Conservation (phyloP, 2,888 invertebrate genomes). For the Nomada goodeniana region DNA sequence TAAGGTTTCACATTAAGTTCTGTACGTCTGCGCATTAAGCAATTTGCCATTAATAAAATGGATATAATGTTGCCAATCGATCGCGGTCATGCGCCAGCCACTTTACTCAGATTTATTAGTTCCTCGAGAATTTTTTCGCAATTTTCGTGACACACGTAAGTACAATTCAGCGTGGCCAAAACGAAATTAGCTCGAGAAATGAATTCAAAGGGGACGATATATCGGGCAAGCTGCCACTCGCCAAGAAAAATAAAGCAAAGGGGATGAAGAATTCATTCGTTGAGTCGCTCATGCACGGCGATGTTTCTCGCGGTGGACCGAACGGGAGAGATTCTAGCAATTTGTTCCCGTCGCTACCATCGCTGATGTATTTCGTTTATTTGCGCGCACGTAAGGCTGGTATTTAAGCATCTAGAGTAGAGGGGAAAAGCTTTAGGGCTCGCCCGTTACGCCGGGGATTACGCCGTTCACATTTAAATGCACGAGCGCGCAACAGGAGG, state of each 20-base stretch:
- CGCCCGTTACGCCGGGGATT: constrained; percentile 32
- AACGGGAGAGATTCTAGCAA: background rate
- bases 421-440: background rate
- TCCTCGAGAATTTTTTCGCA: too few species aligned
- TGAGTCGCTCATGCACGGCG: background rate
- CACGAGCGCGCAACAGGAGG: constrained; percentile 35
- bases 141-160: too few species aligned
- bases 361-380: constrained; percentile 21
- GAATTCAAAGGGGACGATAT: background rate
- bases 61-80: too few species aligned
- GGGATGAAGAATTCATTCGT: background rate
- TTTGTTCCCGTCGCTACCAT: background rate
- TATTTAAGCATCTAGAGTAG: constrained; percentile 26
- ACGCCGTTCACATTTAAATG: constrained; percentile 47
- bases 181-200: too few species aligned
- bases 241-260: background rate
- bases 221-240: background rate
- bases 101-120: too few species aligned
- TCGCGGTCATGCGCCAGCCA: too few species aligned
- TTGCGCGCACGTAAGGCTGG: constrained; percentile 11
- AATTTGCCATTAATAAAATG: too few species aligned
- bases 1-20: too few species aligned
- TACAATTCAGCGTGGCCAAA: too few species aligned
- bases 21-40: too few species aligned
- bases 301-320: background rate